A percentile compares a stretch with the other conserved stretches of the same genome.
Conservation (phyloP, 2,113 vertebrate genomes). For the Nycticryphes semicollaris region DNA sequence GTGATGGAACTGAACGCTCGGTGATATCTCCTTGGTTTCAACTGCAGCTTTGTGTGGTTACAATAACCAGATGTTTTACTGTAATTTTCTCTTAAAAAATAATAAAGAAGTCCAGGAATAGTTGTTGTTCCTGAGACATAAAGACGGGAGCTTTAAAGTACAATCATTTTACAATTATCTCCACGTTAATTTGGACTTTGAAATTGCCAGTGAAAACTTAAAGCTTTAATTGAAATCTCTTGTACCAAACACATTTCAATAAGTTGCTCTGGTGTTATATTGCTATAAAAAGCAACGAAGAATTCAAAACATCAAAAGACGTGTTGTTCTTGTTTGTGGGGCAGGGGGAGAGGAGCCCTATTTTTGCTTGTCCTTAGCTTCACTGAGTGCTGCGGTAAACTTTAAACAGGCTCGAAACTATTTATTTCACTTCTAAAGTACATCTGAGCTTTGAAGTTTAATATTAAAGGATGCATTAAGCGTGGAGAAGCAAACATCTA, state of each 20-base stretch:
- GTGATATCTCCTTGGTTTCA: slow-evolving; percentile 7
- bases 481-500: neutral
- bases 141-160: neutral
- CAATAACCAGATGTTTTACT: slow-evolving; percentile 29
- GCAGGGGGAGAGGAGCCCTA: neutral
- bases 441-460: neutral
- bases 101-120: neutral
- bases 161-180: neutral
- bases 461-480: neutral
- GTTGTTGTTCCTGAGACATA: neutral
- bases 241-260: neutral
- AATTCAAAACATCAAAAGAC: slow-evolving; percentile 2
- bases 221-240: neutral
- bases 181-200: neutral
- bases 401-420: neutral
- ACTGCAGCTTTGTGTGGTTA: slow-evolving; percentile 45
- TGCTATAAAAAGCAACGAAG: neutral
- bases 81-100: slow-evolving; percentile 29
- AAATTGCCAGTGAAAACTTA: neutral
- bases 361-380: neutral
- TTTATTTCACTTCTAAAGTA: neutral
- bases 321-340: neutral
- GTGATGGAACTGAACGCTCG: accelerated
- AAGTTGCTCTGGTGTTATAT: neutral
- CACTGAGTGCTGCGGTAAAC: neutral